These are phyloP conservation scores for Rhodophaea formosa DNA, from an alignment of 2,888 invertebrate genomes.

Conservation along the genomic window DNA sequence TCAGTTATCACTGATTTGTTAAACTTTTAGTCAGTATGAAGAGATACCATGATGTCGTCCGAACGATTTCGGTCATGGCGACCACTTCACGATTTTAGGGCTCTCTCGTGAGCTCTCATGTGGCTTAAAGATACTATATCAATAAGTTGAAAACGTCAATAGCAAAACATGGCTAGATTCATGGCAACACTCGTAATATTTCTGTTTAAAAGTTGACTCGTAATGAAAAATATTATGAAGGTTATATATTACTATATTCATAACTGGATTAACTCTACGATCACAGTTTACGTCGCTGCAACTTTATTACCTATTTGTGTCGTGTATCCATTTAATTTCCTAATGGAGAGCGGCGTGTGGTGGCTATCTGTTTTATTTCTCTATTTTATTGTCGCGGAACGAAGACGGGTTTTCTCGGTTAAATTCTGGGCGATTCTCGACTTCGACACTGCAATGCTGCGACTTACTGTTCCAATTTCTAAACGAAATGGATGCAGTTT, in stretches of 20 bases:
- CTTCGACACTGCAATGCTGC: background rate
- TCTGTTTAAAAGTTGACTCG: background rate
- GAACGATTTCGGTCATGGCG: no score
- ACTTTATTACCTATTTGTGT: slow-evolving; percentile 12
- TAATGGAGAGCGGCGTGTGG: slow-evolving; percentile 16
- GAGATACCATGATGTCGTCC: no score
- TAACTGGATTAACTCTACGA: background rate
- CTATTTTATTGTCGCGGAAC: slow-evolving; percentile 7
- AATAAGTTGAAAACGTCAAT: no score
- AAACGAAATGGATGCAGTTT: background rate
- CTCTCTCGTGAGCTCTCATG: no score
- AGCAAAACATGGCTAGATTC: no score
- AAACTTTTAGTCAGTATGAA: no score
- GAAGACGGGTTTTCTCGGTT: slow-evolving; percentile 2
- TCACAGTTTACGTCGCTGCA: slow-evolving; percentile 1
- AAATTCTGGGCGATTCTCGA: slow-evolving; percentile 3
- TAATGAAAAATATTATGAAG: background rate
- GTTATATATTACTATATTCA: background rate
- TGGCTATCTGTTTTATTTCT: slow-evolving; percentile 18
- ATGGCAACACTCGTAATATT: background rate
- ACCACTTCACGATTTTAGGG: no score
- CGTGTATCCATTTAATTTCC: slow-evolving; percentile 17
- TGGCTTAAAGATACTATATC: no score
- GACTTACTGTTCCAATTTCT: background rate
- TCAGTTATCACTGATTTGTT: no score